Evolutionary conservation across 1,140 invertebrate species (phyloP).

Genomic region (Heliconius eleuchia): DNA sequence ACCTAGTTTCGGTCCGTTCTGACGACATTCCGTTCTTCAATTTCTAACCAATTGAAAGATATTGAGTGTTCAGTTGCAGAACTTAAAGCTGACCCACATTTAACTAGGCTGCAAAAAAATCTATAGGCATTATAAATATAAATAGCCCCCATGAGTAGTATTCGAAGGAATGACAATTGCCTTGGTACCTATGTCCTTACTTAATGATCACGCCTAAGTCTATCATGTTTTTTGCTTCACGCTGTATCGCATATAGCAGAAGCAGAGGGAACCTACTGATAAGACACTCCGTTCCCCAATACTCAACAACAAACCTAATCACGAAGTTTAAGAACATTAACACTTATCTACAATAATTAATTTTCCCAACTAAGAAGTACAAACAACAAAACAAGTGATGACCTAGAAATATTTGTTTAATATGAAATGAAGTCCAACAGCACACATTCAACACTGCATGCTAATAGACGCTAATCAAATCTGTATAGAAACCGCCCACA

Average conservation of each 20-base stretch:
- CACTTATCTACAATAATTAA: not conserved
- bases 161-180: no score
- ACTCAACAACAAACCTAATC: no score
- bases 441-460: not conserved
- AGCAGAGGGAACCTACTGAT: no score
- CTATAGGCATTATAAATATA: no score
- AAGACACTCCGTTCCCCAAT: no score
- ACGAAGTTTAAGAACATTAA: no score
- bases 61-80: not conserved
- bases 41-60: not conserved
- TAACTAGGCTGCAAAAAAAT: not conserved
- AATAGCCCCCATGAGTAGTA: no score
- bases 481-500: not conserved
- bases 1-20: not conserved
- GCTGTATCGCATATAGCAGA: no score
- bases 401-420: not conserved
- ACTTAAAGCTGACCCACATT: not conserved
- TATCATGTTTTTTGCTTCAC: no score
- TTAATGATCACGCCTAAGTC: no score
- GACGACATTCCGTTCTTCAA: not conserved
- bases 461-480: not conserved
- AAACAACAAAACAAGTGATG: not conserved
- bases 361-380: not conserved
- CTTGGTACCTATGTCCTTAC: no score
- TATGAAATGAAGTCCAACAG: not conserved